Evolutionary conservation across 2,888 invertebrate species (phyloP).

Genomic region (Auanema freiburgensis): DNA sequence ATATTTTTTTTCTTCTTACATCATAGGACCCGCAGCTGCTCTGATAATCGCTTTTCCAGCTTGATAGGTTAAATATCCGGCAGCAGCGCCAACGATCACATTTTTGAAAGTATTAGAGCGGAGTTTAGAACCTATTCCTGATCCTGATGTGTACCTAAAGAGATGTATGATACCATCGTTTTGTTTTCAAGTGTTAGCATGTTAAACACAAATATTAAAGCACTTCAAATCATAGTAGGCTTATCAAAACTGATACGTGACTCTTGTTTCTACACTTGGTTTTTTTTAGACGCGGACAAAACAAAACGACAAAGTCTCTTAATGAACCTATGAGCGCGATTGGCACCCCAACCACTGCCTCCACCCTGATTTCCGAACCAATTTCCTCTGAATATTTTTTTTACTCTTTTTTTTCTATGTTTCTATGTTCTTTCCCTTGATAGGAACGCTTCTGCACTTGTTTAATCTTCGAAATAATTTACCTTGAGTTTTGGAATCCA

Average conservation of each 20-base stretch:
- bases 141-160: constrained; percentile 39
- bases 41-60: constrained; percentile 61
- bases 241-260: too few species aligned
- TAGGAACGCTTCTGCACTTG: background rate
- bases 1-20: constrained; percentile 33
- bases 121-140: constrained; percentile 53
- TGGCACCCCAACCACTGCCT: too few species aligned
- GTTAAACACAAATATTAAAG: too few species aligned
- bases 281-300: too few species aligned
- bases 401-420: background rate
- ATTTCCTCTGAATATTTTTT: background rate
- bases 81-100: constrained; percentile 62
- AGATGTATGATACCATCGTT: background rate
- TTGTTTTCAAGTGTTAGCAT: too few species aligned
- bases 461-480: background rate
- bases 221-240: too few species aligned
- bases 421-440: background rate
- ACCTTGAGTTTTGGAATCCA: background rate
- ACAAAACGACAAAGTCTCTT: too few species aligned
- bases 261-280: too few species aligned
- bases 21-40: constrained; percentile 57
- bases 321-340: too few species aligned
- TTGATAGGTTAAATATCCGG: constrained; percentile 61
- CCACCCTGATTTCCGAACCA: constrained; percentile 1
- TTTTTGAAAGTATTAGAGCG: constrained; percentile 61